Percentiles rank a stretch among this genome's conserved stretches.
Conservation (phyloP, 53 echinoderm and acorn worm species). For the Apostichopus leukothele region DNA sequence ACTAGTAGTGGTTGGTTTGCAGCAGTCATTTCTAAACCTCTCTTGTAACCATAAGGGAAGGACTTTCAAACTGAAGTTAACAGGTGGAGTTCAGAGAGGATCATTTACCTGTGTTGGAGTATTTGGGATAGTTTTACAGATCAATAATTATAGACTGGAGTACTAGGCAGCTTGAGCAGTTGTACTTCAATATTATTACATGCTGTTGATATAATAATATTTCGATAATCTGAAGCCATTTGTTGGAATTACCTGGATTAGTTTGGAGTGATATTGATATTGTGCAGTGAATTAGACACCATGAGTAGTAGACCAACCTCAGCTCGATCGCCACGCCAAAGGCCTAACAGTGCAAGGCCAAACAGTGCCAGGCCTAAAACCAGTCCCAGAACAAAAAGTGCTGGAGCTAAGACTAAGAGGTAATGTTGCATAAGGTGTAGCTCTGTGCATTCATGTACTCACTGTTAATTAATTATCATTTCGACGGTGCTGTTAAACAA, state of each 20-base stretch:
- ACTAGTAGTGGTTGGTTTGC: too few relatives aligned
- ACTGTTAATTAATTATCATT: not conserved
- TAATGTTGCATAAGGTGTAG: not conserved
- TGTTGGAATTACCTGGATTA: conserved; percentile 34
- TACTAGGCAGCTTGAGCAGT: too few relatives aligned
- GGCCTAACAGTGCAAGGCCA: conserved; percentile 55
- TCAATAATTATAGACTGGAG: too few relatives aligned
- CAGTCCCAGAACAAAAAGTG: conserved; percentile 55
- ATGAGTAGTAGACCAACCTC: not conserved
- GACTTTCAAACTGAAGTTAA: too few relatives aligned
- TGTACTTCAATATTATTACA: too few relatives aligned
- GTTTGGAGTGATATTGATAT: not conserved
- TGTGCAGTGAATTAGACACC: conserved; percentile 33
- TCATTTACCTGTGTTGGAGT: too few relatives aligned
- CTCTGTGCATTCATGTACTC: not conserved
- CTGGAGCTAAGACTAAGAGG: conserved; percentile 33
- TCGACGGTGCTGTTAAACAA: not conserved
- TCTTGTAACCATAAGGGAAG: too few relatives aligned
- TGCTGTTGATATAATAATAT: too few relatives aligned
- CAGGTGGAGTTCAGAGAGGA: too few relatives aligned
- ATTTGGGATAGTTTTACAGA: too few relatives aligned
- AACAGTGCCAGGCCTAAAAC: conserved; percentile 65
- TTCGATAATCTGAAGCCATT: too few relatives aligned
- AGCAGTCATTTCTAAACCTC: too few relatives aligned
- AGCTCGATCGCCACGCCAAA: conserved; percentile 37